Percentiles rank a stretch among this genome's conserved stretches.
Evolutionary conservation across 2,113 vertebrate species (phyloP).

Genomic region (Cottus gobio): DNA sequence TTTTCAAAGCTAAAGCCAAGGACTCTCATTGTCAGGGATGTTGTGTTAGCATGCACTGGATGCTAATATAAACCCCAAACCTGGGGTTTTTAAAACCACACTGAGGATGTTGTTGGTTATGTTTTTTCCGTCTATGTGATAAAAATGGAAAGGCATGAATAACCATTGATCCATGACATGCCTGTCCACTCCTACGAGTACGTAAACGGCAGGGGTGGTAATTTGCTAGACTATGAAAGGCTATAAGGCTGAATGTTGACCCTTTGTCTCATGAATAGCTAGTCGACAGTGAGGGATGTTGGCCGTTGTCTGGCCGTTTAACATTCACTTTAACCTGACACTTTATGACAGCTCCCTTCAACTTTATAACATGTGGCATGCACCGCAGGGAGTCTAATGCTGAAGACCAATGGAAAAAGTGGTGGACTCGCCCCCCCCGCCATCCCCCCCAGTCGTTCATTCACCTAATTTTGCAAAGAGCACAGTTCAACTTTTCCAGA

Average conservation of each 20-base stretch:
- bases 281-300: not conserved
- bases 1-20: not conserved
- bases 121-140: not conserved
- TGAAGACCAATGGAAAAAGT: not conserved
- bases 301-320: not conserved
- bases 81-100: not conserved
- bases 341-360: not conserved
- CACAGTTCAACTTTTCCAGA: slow-evolving; percentile 45
- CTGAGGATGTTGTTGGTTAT: not conserved
- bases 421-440: not conserved
- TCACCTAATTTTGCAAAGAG: slow-evolving; percentile 21
- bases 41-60: not conserved
- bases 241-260: not conserved
- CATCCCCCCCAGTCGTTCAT: not conserved
- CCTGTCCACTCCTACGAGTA: not conserved
- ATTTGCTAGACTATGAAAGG: not conserved
- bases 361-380: not conserved
- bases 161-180: not conserved
- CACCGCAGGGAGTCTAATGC: not conserved
- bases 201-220: too few relatives aligned
- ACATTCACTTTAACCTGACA: not conserved
- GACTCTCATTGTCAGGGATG: not conserved
- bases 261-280: not conserved
- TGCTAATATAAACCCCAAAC: not conserved
- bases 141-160: not conserved